Evolutionary conservation across 2,113 vertebrate species (phyloP), one percentile per base, ranked within the genome.

Genomic region (Xenopus borealis): DNA sequence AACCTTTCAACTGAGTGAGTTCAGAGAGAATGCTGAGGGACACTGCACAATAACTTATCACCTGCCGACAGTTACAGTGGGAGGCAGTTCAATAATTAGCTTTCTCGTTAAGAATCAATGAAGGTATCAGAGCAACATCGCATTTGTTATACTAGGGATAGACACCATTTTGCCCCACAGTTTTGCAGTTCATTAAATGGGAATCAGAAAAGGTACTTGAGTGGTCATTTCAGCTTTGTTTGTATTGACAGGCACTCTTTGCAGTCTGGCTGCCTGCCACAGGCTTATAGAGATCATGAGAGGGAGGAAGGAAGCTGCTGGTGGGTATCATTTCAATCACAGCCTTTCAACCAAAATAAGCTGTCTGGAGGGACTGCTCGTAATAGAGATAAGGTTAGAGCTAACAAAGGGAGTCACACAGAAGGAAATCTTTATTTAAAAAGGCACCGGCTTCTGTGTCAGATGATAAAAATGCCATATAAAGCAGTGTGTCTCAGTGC

Each of bases 31-130:
- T 72, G 40, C 40, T 18, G 40, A 50, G 40, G 57, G 19, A 50
- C 47, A 53, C 23, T 18, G 57, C 16, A 69, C 44, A 67, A 69
- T 67, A 66, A 55, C 14, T 68, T 62, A 75, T 62, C 57, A 75
- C 72, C 72, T 75, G 62, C 65, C 67, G 44, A 68, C 55, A 61
- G 8, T 19, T 50, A 62, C 66, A 40, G 64, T 62, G 59, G 65
- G 65, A 69, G 72, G 40, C 27, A 33, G n/a, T 65, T 20, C 55
- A 53, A n/a, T 69, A 75, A 75, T 75, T 75, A 75, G 72, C 57
- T 62, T 75, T 67, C 66, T 68, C 66, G 8, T 62, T 75, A 75
- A 18, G 9, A 75, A 62, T 52, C 72, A 69, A 75, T 75, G 20
- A 62, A 69, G 59, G 27, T 53, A 75, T 75, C 66, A 69, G 45